These are phyloP conservation scores for Ophioninae sp. DNA, from an alignment of 2,888 invertebrate genomes.

Conservation along the genomic window DNA sequence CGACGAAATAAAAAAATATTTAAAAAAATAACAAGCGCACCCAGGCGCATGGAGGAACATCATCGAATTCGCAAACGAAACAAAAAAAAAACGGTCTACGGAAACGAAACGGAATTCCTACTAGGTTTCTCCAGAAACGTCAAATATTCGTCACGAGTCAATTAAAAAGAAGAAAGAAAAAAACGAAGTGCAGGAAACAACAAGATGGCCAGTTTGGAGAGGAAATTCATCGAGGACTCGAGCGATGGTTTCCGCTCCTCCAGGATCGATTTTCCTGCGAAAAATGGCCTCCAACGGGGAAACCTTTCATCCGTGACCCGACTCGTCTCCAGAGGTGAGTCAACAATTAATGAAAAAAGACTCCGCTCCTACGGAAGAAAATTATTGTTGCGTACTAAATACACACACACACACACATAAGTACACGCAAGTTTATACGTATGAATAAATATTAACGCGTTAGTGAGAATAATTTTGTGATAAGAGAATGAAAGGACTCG, in stretches of 20 bases:
- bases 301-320: conserved; percentile 32
- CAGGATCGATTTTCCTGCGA: neutral
- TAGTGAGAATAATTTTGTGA: conserved; percentile 70
- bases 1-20: neutral
- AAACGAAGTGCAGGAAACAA: conserved; percentile 11
- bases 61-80: neutral
- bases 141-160: conserved; percentile 60
- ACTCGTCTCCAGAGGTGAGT: conserved; percentile 44
- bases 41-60: neutral
- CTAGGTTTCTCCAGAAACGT: neutral
- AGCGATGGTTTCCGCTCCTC: conserved; percentile 6
- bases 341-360: conserved; percentile 3
- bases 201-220: neutral
- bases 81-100: neutral
- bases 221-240: conserved; percentile 16
- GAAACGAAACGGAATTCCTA: neutral
- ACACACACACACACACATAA: neutral
- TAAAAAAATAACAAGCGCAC: neutral
- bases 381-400: conserved; percentile 31
- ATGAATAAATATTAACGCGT: conserved; percentile 32
- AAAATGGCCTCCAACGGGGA: conserved; percentile 27
- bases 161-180: conserved; percentile 53
- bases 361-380: conserved; percentile 8
- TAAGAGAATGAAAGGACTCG: conserved; percentile 66
- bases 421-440: neutral